Evolutionary conservation across 1,140 invertebrate species (phyloP), one percentile per base, ranked within the genome.

Genomic region (Macrostomum lignano): DNA sequence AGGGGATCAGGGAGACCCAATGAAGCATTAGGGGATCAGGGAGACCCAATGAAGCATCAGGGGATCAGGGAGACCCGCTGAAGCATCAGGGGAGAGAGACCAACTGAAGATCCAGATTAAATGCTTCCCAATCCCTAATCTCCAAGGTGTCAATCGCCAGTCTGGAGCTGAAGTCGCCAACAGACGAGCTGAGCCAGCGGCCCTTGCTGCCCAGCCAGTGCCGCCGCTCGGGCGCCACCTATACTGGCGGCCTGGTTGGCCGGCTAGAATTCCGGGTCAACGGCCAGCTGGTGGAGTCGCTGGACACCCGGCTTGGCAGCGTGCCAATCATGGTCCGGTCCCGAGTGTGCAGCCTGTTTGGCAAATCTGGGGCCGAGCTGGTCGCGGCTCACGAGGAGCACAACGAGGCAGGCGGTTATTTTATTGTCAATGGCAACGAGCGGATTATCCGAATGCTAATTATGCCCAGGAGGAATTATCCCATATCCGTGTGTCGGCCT

Each of bases 351-450:
- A 10, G 20, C 21, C 21, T 36, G 14, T 5, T 21, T 4, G 23
- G 17, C 9, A 11, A 29, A 15, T 23, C 34, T 5, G 13, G 3
- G 5, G 14, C 21, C 15, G 34, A 36, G 23, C 7, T 36, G n/a
- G 13, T 23, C 9, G 13, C 28, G 9, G 10, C n/a, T 15, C 3
- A 13, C 6, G 34, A 36, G 31, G 34, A 36, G 21, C 25, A 25
- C n/a, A 29, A 36, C 11, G 34, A 93, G 57, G 82, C 77, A 70
- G 84, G 86, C 26, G 86, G 86, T 17, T 93, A 88, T 57, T 94
- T 91, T 52, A 63, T 94, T 17, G 61, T 86, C 0, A 84, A 82
- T 51, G 84, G 81, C 10, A 69, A 77, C 44, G 81, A 93, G 49
- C 70, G 71, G 46, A 46, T 88, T 1, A 63, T 84, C 3, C 65